phyloP scores from a whole-genome alignment of 2,888 invertebrate species.

The Chloroclystis v-ata region DNA sequence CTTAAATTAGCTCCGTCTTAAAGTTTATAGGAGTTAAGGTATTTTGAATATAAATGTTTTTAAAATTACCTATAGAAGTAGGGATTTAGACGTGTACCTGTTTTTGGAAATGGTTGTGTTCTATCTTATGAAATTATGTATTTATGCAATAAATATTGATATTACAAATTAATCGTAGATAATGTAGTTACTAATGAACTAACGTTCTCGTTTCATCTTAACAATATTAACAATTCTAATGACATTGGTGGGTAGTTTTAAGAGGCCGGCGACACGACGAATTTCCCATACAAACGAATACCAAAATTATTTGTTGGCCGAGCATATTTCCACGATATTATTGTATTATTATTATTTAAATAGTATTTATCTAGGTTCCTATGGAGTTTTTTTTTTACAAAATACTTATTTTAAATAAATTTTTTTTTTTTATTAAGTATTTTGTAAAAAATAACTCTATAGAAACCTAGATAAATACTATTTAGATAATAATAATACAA shows the following conservation, averaged over 20 bases:
- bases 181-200: slow-evolving; percentile 35
- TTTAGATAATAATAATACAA: too few species aligned
- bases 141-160: slow-evolving; percentile 26
- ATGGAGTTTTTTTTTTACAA: too few species aligned
- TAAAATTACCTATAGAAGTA: slow-evolving; percentile 3
- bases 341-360: too few species aligned
- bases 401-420: too few species aligned
- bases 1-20: neutral
- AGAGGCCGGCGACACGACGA: too few species aligned
- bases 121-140: slow-evolving; percentile 16
- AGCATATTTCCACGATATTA: too few species aligned
- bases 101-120: slow-evolving; percentile 22
- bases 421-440: too few species aligned
- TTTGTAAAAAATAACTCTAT: too few species aligned
- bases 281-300: too few species aligned
- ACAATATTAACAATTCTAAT: slow-evolving; percentile 38
- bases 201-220: slow-evolving; percentile 50
- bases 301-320: too few species aligned
- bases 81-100: neutral
- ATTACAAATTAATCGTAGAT: slow-evolving; percentile 25
- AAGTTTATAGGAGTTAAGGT: neutral
- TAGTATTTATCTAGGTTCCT: too few species aligned
- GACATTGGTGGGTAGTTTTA: slow-evolving; percentile 37
- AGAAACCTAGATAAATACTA: too few species aligned
- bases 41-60: slow-evolving; percentile 4